Conservation (phyloP, 1,140 invertebrate species). For the Polyergus mexicanus region DNA sequence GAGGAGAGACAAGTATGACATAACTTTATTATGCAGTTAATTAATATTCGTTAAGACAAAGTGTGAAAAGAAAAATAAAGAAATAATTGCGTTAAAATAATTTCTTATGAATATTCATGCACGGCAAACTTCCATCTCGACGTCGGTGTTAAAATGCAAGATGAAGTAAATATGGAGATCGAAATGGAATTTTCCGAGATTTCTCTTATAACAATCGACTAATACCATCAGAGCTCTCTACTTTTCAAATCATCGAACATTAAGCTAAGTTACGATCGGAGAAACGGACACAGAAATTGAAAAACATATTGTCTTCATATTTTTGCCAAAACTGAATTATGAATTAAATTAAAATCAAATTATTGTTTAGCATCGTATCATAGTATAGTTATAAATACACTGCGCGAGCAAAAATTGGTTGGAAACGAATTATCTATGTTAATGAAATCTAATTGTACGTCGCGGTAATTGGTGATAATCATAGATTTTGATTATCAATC, state of each 20-base stretch:
- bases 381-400: neutral
- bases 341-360: neutral
- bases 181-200: constrained; percentile 21
- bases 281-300: neutral
- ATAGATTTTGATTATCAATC: constrained; percentile 2
- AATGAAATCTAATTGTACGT: neutral
- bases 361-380: neutral
- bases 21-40: constrained; percentile 21
- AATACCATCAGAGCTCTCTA: neutral
- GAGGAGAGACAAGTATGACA: neutral
- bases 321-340: neutral
- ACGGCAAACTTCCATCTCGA: neutral
- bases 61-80: neutral
- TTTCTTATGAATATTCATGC: constrained; percentile 41
- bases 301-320: neutral
- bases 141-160: constrained; percentile 9
- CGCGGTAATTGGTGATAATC: no score
- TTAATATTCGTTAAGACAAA: constrained; percentile 36
- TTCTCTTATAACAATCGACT: constrained; percentile 7
- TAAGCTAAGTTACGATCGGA: neutral
- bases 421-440: neutral
- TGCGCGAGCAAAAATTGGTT: neutral
- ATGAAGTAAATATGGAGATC: constrained; percentile 17
- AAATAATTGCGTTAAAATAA: constrained; percentile 35
- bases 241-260: neutral